These are phyloP conservation scores for Mastomys coucha DNA, from an alignment of 2,113 vertebrate species.

Conservation along the genomic window DNA sequence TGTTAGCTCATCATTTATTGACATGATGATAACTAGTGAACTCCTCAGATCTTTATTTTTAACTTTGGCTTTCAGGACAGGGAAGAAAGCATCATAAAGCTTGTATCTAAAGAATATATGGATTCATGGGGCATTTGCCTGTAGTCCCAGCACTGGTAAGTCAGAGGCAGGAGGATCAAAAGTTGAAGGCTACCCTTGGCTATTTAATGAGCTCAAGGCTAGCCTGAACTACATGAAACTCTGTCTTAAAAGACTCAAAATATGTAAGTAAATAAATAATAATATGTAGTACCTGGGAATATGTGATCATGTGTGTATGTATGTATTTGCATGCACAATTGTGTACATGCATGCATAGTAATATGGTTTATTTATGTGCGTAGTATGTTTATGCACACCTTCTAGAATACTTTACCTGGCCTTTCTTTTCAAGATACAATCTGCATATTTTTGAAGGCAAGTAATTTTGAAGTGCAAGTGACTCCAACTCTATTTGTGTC, in stretches of 20 bases:
- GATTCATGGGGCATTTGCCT: no score
- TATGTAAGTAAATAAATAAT: not conserved
- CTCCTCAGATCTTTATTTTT: not conserved
- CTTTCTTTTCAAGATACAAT: not conserved
- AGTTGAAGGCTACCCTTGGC: not conserved
- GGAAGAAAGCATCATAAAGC: not conserved
- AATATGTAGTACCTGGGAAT: not conserved
- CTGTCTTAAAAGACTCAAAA: not conserved
- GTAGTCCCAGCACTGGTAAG: no score
- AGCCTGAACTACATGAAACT: not conserved
- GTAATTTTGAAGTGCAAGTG: not conserved
- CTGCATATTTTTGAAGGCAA: not conserved
- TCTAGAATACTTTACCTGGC: not conserved
- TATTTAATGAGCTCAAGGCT: not conserved
- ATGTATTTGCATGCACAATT: not conserved
- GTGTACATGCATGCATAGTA: not conserved
- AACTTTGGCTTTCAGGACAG: not conserved
- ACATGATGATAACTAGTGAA: not conserved
- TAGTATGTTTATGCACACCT: not conserved
- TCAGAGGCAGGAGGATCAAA: not conserved
- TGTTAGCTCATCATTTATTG: not conserved
- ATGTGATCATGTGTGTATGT: not conserved
- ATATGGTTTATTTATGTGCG: not conserved
- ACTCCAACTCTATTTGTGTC: not conserved
- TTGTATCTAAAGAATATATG: not conserved